phyloP scores from a whole-genome alignment of 2,888 invertebrate species.

The Caenorhabditis parvicauda region DNA sequence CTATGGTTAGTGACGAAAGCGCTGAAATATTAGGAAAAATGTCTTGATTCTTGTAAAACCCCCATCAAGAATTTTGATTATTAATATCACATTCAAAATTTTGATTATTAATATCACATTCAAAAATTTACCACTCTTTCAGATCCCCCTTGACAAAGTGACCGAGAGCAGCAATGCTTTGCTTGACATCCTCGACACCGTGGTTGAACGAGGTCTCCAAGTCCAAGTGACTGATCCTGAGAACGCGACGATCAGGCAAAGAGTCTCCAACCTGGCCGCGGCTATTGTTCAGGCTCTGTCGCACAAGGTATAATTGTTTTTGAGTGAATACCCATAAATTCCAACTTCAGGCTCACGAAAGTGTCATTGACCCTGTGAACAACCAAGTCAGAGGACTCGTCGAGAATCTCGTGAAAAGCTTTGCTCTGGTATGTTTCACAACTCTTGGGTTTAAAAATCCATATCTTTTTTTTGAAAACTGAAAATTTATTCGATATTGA shows the following conservation, averaged over 20 bases:
- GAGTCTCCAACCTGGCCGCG: constrained; percentile 26
- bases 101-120: not conserved
- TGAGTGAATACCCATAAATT: no score
- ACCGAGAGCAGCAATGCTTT: constrained; percentile 29
- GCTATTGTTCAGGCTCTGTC: constrained; percentile 24
- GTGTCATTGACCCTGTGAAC: constrained; percentile 36
- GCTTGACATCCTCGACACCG: constrained; percentile 30
- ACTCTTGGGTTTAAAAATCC: no score
- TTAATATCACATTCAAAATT: no score
- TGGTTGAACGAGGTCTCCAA: constrained; percentile 23
- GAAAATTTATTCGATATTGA: no score
- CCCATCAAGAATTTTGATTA: no score
- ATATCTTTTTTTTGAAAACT: no score
- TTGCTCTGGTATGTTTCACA: constrained; percentile 21
- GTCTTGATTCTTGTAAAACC: no score
- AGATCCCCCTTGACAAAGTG: constrained; percentile 30
- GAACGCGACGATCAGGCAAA: constrained; percentile 16
- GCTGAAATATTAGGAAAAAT: not conserved
- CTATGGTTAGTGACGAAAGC: constrained; percentile 18
- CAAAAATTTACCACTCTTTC: not conserved
- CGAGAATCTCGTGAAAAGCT: constrained; percentile 33
- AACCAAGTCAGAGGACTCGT: constrained; percentile 23
- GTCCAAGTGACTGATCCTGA: constrained; percentile 14
- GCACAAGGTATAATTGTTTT: constrained; percentile 29
- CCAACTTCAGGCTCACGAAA: constrained; percentile 33